Conservation (phyloP, 2,888 invertebrate genomes). For the Callosobruchus maculatus region DNA sequence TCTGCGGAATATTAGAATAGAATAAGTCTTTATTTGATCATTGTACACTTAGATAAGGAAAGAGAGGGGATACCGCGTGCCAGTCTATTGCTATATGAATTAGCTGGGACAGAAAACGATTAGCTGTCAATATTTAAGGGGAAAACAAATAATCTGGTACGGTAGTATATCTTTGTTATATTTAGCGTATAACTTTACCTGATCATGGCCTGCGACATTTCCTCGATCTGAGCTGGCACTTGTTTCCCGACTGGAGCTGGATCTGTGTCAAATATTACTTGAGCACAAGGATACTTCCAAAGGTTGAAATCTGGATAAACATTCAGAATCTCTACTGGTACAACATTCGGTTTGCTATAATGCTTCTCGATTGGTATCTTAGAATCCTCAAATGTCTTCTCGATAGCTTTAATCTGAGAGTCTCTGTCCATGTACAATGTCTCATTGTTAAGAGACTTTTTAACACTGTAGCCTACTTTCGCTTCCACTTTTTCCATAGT, state of each 20-base stretch:
- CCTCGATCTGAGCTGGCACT: slow-evolving; percentile 85
- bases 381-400: slow-evolving; percentile 93
- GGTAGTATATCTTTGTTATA: too few species aligned
- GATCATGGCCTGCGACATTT: slow-evolving; percentile 99
- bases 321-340: slow-evolving; percentile 82
- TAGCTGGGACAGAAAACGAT: too few species aligned
- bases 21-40: neutral
- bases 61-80: too few species aligned
- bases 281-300: slow-evolving; percentile 98
- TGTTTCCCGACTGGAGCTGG: slow-evolving; percentile 89
- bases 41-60: too few species aligned
- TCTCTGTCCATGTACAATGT: slow-evolving; percentile 94
- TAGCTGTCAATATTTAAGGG: too few species aligned
- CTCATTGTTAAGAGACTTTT: slow-evolving; percentile 85
- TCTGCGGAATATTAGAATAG: slow-evolving; percentile 51
- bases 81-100: too few species aligned
- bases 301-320: slow-evolving; percentile 94
- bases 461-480: slow-evolving; percentile 97
- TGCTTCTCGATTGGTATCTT: slow-evolving; percentile 83
- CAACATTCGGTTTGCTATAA: slow-evolving; percentile 94
- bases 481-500: slow-evolving; percentile 98
- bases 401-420: slow-evolving; percentile 95
- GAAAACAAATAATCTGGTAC: too few species aligned
- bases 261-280: slow-evolving; percentile 97
- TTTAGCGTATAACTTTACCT: slow-evolving; percentile 62